phyloP scores from a whole-genome alignment of 2,888 invertebrate genomes.

The Dicycla oo region DNA sequence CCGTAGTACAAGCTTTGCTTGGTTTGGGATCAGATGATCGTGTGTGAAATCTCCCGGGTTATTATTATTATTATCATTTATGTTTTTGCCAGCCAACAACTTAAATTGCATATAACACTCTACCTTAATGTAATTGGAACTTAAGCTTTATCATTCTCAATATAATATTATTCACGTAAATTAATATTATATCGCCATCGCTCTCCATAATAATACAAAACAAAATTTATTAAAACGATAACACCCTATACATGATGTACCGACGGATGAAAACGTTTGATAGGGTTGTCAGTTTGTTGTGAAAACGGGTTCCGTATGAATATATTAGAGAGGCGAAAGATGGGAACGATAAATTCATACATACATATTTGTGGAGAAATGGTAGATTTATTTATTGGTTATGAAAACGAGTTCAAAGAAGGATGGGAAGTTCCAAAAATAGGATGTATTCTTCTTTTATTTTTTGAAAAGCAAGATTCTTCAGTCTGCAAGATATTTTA shows the following conservation, averaged over 20 bases:
- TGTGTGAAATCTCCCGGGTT: too few species aligned
- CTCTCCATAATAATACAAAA: conserved; percentile 53
- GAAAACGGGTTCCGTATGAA: conserved; percentile 24
- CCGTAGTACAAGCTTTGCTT: too few species aligned
- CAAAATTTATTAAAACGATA: conserved; percentile 46
- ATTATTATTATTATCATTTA: too few species aligned
- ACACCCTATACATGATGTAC: conserved; percentile 10
- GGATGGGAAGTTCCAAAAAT: not conserved
- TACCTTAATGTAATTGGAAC: not conserved
- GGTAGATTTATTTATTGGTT: conserved; percentile 19
- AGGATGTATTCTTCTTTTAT: not conserved
- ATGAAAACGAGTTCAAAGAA: not conserved
- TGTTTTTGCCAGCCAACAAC: not conserved
- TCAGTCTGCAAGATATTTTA: too few species aligned
- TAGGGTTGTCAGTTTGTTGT: conserved; percentile 35
- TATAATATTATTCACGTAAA: conserved; percentile 50
- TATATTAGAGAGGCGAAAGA: conserved; percentile 40
- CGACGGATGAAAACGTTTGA: conserved; percentile 12
- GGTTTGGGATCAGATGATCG: too few species aligned
- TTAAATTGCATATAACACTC: not conserved
- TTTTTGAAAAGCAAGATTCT: not conserved
- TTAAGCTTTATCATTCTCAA: not conserved
- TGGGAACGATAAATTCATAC: conserved; percentile 38
- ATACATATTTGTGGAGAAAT: conserved; percentile 12
- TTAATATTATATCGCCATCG: conserved; percentile 65